Conservation (phyloP, 2,113 vertebrate genomes). For the Poeciliopsis occidentalis region DNA sequence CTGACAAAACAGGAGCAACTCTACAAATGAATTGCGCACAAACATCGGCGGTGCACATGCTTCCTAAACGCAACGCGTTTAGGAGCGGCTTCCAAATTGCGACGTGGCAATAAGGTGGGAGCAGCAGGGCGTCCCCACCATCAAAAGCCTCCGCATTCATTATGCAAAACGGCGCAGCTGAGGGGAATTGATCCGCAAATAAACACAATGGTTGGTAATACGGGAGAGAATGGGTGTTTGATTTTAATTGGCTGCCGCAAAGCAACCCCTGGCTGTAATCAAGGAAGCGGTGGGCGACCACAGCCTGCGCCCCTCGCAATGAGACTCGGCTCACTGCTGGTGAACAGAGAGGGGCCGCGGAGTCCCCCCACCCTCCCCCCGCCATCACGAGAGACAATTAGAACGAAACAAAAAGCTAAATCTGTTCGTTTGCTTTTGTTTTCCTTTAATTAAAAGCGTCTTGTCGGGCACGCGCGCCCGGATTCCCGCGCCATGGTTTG, state of each 20-base stretch:
- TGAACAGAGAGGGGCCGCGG: constrained; percentile 29
- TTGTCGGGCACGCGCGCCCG: neutral
- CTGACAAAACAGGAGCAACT: constrained; percentile 1
- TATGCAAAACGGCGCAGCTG: constrained; percentile 64
- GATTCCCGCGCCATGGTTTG: neutral
- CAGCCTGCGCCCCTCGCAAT: constrained; percentile 49
- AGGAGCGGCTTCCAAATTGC: constrained; percentile 25
- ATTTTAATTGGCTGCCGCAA: constrained; percentile 71
- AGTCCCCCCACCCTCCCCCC: neutral
- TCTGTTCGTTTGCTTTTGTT: constrained; percentile 22
- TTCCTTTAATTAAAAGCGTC: neutral
- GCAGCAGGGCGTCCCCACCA: constrained; percentile 52
- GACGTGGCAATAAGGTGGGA: constrained; percentile 44
- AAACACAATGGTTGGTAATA: constrained; percentile 61
- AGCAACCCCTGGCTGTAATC: constrained; percentile 66
- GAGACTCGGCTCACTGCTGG: constrained; percentile 47
- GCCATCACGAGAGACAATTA: constrained; percentile 36
- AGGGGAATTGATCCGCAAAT: constrained; percentile 63
- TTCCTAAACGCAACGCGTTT: constrained; percentile 1
- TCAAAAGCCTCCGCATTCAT: constrained; percentile 64
- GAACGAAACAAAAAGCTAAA: constrained; percentile 30
- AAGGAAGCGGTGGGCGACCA: constrained; percentile 60
- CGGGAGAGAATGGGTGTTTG: constrained; percentile 60
- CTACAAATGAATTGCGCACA: constrained; percentile 1
- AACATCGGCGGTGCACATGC: constrained; percentile 14